Base-by-base conservation (phyloP, 30 jellyfish, hydroid and myxozoan genomes). In the Aurelia sp. region DNA sequence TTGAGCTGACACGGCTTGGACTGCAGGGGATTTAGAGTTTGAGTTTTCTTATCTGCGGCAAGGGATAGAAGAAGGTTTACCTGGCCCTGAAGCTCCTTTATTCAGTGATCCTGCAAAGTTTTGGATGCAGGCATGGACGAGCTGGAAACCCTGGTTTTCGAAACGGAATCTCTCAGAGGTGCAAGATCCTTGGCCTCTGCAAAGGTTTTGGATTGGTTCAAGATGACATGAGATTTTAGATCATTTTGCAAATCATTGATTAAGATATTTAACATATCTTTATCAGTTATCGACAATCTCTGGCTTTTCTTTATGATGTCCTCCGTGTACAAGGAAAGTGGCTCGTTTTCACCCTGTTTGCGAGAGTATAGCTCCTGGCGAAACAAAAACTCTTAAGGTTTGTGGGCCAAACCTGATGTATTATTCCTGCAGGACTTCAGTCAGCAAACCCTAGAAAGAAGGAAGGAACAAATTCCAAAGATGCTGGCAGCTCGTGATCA, bases 281-380 rank as follows among this genome's bases (percentile, higher is more conserved):
- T 74, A 33, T 74, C 86, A 22, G 73, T n/a, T 21, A 74, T 52
- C 22, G 18, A 10, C 12, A 74, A 24, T 11, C 74, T 12, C 19
- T 63, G 74, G 19, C 40, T 16, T 27, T 51, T 74, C 31, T 27
- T 52, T 21, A 74, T 74, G 73, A 51, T 57, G 59, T 74, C 86
- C 22, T 74, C 86, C n/a, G 86, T 74, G 48, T 74, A 74, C 47
- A 40, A 4, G 6, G 86, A 52, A 22, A 74, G 74, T 18, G 86
- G 86, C 74, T 74, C 74, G 58, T 53, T 16, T 7, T 53, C 58
- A 55, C 86, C 30, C 33, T 74, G 86, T 55, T 74, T 74, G 4
- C 86, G 50, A 50, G 86, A 74, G 55, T 74, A 74, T 5, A 74
- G 27, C 24, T 74, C 86, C 53, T 74, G 86, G 52, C 86, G 52